phyloP scores from a whole-genome alignment of 2,113 vertebrate species.

The Oxyura jamaicensis region DNA sequence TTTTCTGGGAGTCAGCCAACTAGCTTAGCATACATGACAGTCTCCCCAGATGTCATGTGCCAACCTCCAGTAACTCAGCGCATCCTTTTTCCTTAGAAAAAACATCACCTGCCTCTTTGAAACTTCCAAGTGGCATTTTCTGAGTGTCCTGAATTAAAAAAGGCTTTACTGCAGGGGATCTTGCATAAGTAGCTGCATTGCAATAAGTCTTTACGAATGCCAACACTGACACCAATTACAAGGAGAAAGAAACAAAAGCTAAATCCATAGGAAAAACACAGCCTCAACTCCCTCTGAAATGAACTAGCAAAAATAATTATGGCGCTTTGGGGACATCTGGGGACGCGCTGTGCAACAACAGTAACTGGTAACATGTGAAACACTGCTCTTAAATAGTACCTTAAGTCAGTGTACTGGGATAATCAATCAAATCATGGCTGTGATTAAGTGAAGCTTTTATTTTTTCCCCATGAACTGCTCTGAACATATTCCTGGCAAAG shows the following conservation, averaged over 20 bases:
- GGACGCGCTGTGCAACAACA: not conserved
- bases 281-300: not conserved
- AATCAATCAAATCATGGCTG: not conserved
- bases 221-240: not conserved
- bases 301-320: not conserved
- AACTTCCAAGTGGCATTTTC: not conserved
- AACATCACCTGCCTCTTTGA: not conserved
- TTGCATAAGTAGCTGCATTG: not conserved
- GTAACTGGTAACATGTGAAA: not conserved
- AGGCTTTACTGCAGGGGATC: not conserved
- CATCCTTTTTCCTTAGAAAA: not conserved
- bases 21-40: rapidly evolving
- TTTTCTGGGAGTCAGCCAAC: not conserved
- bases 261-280: not conserved
- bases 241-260: not conserved
- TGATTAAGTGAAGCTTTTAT: not conserved
- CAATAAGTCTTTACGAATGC: not conserved
- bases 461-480: not conserved
- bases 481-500: not conserved
- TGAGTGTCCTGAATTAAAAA: not conserved
- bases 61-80: not conserved
- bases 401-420: not conserved
- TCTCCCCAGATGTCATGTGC: not conserved
- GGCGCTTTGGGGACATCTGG: not conserved
- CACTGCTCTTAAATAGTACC: not conserved